Conservation (phyloP, 1,140 invertebrate genomes). For the Sitophilus oryzae region DNA sequence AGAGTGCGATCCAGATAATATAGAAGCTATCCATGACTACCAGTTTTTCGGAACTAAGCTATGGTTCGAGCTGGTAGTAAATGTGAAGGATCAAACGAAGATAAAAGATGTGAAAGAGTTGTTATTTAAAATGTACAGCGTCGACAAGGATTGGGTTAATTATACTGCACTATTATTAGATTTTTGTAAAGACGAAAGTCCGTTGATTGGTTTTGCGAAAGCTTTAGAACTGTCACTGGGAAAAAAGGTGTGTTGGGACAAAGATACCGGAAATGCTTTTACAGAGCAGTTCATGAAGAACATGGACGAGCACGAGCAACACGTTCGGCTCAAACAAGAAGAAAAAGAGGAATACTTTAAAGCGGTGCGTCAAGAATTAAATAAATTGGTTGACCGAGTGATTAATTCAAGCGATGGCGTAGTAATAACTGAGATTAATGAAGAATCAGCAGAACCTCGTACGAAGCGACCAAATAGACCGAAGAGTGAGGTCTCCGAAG, state of each 20-base stretch:
- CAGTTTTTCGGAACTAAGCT: conserved; percentile 39
- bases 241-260: conserved; percentile 46
- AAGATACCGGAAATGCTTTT: conserved; percentile 30
- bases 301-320: conserved; percentile 11
- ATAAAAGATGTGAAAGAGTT: conserved; percentile 44
- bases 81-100: conserved; percentile 28
- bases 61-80: conserved; percentile 52
- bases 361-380: conserved; percentile 20
- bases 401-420: conserved; percentile 5
- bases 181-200: conserved; percentile 52
- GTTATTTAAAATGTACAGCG: conserved; percentile 50
- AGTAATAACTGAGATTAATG: conserved; percentile 5
- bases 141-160: conserved; percentile 46
- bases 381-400: conserved; percentile 18
- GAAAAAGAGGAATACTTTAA: conserved; percentile 14
- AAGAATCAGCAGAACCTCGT: neutral
- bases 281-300: conserved; percentile 1
- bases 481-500: neutral
- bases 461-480: neutral
- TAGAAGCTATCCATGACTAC: conserved; percentile 40
- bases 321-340: conserved; percentile 1
- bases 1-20: conserved; percentile 43
- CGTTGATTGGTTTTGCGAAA: conserved; percentile 49
- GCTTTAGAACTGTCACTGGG: conserved; percentile 52
- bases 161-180: conserved; percentile 54